These are phyloP conservation scores for Danio choprae DNA, from an alignment of 2,797 vertebrate genomes.

Conservation along the genomic window DNA sequence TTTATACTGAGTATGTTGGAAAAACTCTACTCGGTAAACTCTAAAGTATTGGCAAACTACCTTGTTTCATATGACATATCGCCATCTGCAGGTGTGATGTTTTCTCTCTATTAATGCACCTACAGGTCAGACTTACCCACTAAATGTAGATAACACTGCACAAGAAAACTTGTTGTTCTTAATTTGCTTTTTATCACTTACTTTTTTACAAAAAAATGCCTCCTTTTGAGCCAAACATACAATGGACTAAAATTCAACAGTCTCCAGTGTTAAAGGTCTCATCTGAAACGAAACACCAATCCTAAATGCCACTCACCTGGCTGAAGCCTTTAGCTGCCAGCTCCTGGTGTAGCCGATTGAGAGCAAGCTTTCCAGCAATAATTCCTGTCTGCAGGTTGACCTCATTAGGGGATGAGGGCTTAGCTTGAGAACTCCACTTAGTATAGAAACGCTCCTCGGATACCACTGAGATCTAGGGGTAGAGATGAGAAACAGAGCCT, in stretches of 20 bases:
- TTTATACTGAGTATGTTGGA: background rate
- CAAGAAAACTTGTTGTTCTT: background rate
- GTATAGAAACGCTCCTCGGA: slow-evolving; percentile 92
- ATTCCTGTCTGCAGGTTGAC: slow-evolving; percentile 87
- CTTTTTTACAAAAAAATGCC: no score
- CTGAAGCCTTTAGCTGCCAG: slow-evolving; percentile 83
- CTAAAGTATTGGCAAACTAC: background rate
- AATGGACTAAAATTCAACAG: background rate
- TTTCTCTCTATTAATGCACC: background rate
- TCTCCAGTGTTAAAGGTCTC: background rate
- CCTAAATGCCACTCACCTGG: slow-evolving; percentile 73
- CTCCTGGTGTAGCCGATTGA: slow-evolving; percentile 88
- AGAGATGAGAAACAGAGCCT: background rate
- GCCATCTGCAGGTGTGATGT: background rate
- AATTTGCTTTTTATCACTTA: background rate
- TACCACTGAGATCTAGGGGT: slow-evolving; percentile 92
- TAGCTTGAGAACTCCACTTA: slow-evolving; percentile 85
- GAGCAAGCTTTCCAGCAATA: slow-evolving; percentile 87
- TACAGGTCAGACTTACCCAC: background rate
- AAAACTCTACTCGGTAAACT: background rate
- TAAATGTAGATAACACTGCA: background rate
- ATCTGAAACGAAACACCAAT: no score
- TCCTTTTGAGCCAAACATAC: background rate
- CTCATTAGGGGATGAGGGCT: slow-evolving; percentile 69
- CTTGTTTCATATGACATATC: background rate